Evolutionary conservation across 2,888 invertebrate genomes (phyloP), one percentile per base, ranked within the genome.

Genomic region (Eucera pruinosa): DNA sequence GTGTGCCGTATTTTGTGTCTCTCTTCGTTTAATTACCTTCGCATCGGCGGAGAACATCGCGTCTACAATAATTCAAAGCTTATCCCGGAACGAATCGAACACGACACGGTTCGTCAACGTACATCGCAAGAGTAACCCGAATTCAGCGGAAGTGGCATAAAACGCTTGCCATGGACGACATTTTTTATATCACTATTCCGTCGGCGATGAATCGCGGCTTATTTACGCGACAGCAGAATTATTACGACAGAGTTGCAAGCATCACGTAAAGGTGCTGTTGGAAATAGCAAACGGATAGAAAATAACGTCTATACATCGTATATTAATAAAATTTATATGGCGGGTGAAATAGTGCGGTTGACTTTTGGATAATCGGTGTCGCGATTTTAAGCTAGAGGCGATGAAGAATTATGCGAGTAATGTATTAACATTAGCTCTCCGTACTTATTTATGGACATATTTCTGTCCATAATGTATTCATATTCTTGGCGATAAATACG

Each of bases 1-100:
- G 20, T 30, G 45, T 64, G 27, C 50, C 50, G 43, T 45, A 39
- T 45, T 36, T n/a, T n/a, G n/a, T n/a, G n/a, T 43, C 33, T 36
- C 20, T 41, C n/a, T 45, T 50, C 50, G 7, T 62, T 64, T 58
- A 74, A 74, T 72, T 48, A 57, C 39, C 39, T 30, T 27, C 45
- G 30, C 15, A 20, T n/a, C 41, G 23, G 3, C 33, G 62, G 47
- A 36, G 36, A 23, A 2, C n/a, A 25, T 54, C 45, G 27, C 7
- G 27, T 52, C 74, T 71, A 52, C 39, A 64, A 71, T 74, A 74
- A 74, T 74, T 74, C 72, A 52, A 23, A 43, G 52, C 57, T 74
- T 70, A 58, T 71, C 71, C 57, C 33, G 33, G 27, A 25, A n/a
- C 45, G 39, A 60, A 58, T 68, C 45, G 60, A 60, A 60, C 23